phyloP scores from a whole-genome alignment of 1,140 invertebrate genomes.

The Eubasilissa regina region DNA sequence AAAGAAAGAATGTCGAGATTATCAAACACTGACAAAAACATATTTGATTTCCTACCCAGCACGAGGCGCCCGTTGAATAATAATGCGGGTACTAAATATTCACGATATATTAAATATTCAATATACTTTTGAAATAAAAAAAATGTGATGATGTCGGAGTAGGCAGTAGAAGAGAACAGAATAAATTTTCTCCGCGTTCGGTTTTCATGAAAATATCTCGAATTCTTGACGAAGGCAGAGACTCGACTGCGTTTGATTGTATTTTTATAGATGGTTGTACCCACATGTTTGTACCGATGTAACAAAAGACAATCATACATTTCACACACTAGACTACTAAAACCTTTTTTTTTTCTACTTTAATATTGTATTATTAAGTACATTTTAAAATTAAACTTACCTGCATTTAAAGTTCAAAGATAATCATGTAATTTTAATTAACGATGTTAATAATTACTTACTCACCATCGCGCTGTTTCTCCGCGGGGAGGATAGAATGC shows the following conservation, averaged over 20 bases:
- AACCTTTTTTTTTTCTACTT: too few species aligned
- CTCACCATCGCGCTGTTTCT: too few species aligned
- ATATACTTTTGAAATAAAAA: conserved; percentile 1
- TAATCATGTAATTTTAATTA: too few species aligned
- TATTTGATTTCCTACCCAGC: not conserved
- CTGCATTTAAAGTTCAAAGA: too few species aligned
- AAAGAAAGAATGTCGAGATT: too few species aligned
- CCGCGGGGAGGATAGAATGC: too few species aligned
- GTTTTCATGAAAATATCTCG: not conserved
- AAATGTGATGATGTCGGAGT: conserved; percentile 6
- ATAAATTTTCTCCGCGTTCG: conserved; percentile 11
- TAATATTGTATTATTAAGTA: too few species aligned
- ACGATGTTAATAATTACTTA: too few species aligned
- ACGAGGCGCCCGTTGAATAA: not conserved
- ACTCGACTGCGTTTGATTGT: not conserved
- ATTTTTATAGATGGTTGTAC: not conserved
- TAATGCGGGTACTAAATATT: conserved; percentile 9
- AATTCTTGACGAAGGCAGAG: not conserved
- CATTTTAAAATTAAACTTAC: too few species aligned
- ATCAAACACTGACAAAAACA: not conserved
- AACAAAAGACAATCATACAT: too few species aligned
- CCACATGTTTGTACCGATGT: too few species aligned
- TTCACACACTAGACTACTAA: too few species aligned
- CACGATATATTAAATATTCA: not conserved
- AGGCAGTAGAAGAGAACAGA: not conserved